Percentiles rank a stretch among this genome's conserved stretches.
These are phyloP conservation scores for Epinotia nisella DNA, from an alignment of 2,888 invertebrate genomes.

Conservation along the genomic window DNA sequence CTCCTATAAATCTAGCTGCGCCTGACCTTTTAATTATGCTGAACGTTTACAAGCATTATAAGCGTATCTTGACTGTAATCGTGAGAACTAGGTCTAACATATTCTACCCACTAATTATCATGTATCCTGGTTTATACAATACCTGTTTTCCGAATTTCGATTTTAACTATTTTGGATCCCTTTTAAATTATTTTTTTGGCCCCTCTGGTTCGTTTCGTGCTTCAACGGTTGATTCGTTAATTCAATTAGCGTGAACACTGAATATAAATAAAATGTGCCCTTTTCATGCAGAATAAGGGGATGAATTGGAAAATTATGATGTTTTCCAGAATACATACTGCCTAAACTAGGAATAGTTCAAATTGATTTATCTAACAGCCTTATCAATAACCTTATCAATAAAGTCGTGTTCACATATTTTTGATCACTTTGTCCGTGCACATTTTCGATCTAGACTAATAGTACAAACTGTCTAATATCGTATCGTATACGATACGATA, in stretches of 20 bases:
- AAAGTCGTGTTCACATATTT: too few species aligned
- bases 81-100: conserved; percentile 26
- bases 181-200: neutral
- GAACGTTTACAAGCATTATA: conserved; percentile 29
- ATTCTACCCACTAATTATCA: conserved; percentile 1
- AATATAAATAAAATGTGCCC: neutral
- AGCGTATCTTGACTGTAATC: conserved; percentile 22
- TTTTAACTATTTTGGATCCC: neutral
- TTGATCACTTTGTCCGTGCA: too few species aligned
- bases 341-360: too few species aligned
- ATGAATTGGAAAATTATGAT: too few species aligned
- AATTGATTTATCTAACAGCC: too few species aligned
- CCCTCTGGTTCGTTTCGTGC: neutral
- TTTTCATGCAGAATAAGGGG: too few species aligned
- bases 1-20: conserved; percentile 25
- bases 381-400: too few species aligned
- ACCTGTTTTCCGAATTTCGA: neutral
- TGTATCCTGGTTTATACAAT: neutral
- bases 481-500: neutral
- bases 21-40: conserved; percentile 29
- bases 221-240: conserved; percentile 11
- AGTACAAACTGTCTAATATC: too few species aligned
- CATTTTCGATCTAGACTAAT: too few species aligned
- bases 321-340: too few species aligned
- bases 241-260: neutral